These are phyloP conservation scores for Bombyx huttoni DNA, from an alignment of 2,888 invertebrate species.

Conservation along the genomic window DNA sequence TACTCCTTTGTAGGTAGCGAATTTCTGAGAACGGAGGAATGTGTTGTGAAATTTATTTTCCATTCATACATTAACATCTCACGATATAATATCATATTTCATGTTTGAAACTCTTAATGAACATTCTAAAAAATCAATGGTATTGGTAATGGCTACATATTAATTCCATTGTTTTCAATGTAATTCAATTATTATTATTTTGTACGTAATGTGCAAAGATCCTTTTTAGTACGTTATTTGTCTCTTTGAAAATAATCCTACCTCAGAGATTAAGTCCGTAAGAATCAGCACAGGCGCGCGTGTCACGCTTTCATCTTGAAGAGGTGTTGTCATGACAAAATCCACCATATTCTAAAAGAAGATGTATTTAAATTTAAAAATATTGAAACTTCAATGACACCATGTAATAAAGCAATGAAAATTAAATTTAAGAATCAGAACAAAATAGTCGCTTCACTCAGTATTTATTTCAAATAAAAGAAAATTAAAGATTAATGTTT, in stretches of 20 bases:
- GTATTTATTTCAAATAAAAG: neutral
- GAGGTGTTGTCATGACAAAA: slow-evolving; percentile 79
- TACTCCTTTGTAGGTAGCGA: no score
- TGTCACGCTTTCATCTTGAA: slow-evolving; percentile 83
- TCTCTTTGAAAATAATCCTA: slow-evolving; percentile 15
- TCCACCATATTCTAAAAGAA: slow-evolving; percentile 79
- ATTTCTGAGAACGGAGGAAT: no score
- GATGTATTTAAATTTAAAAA: slow-evolving; percentile 1
- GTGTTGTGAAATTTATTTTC: no score
- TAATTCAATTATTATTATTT: no score
- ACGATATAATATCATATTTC: neutral
- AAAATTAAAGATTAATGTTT: neutral
- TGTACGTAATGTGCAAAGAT: no score
- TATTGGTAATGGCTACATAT: no score
- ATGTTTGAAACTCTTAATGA: no score
- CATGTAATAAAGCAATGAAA: neutral
- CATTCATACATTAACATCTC: neutral
- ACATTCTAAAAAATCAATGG: no score
- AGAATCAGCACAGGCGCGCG: slow-evolving; percentile 81
- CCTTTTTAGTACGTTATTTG: no score
- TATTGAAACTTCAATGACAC: neutral
- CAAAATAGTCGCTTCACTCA: neutral
- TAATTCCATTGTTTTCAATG: no score
- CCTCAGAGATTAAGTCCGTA: slow-evolving; percentile 78
- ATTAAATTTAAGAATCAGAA: neutral